Base-by-base conservation (phyloP, 1,140 invertebrate genomes). In the Caenorhabditis brenneri region DNA sequence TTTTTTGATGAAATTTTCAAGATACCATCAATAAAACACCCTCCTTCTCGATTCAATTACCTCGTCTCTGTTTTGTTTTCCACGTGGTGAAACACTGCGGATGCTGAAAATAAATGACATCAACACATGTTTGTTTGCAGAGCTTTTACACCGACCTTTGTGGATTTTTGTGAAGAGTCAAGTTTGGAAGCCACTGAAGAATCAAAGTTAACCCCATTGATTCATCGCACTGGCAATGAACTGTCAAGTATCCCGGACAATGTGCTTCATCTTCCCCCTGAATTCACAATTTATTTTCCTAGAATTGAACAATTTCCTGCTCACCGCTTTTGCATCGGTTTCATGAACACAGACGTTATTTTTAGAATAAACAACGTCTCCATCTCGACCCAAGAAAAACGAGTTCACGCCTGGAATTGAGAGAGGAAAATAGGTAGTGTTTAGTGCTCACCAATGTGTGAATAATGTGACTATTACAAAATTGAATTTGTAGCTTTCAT, bases 261-360 rank as follows among this genome's bases (percentile, higher is more conserved):
- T 97, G 96, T 2, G 95, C 93, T 29, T 95, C 93, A 85, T 96
- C 95, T 39, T 94, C 93, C 86, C 95, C 94, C 85, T 86, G 39
- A 85, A 84, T 19, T 9, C 6, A n/a, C 39, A 39, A 60, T n/a
- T 81, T 74, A 48, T 74, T 36, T 2, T 82, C 19, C 16, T 51
- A 24, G 22, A 5, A 48, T 53, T 36, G 31, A 53, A 27, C 9
- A 46, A 39, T n/a, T 0, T 27, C 86, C 36, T 55, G 31, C 55
- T 42, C 46, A 51, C 36, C 55, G 80, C 27, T 33, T 78, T 53
- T 81, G 69, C 79, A 49, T 49, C 55, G 42, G 95, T 95, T 2
- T 96, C 95, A 93, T 98, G 96, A 29, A 98, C 96, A 91, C 96
- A 98, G 12, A 97, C 95, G 92, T 98, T 97, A 90, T 97, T 98